Percentiles rank a stretch among this genome's conserved stretches.
These are phyloP conservation scores for Podilymbus podiceps DNA, from an alignment of 2,113 vertebrate genomes.

Conservation along the genomic window DNA sequence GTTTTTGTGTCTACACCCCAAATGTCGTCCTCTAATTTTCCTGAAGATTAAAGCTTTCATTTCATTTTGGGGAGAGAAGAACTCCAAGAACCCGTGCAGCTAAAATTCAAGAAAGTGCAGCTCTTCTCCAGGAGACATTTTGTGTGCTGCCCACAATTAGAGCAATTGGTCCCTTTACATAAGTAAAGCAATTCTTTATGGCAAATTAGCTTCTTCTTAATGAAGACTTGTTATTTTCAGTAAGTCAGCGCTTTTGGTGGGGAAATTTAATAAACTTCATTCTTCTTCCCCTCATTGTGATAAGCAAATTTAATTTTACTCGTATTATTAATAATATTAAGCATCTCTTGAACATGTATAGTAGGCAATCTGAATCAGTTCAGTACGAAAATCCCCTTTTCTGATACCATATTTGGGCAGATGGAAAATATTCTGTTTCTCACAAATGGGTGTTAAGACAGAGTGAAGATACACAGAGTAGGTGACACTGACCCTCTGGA, in stretches of 20 bases:
- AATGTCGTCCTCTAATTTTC: not conserved
- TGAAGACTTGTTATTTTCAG: slow-evolving; percentile 38
- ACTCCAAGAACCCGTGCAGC: not conserved
- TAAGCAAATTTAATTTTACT: slow-evolving; percentile 50
- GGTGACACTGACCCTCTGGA: not conserved
- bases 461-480: not conserved
- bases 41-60: not conserved
- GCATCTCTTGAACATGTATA: not conserved
- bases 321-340: not conserved
- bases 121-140: not conserved
- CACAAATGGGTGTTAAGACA: not conserved
- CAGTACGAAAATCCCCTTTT: not conserved
- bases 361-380: not conserved
- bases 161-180: not conserved
- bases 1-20: not conserved
- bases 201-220: slow-evolving; percentile 46
- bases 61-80: not conserved
- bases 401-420: not conserved
- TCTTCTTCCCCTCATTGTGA: slow-evolving; percentile 24
- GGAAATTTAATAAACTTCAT: slow-evolving; percentile 45
- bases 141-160: not conserved
- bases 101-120: not conserved
- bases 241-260: slow-evolving; percentile 18
- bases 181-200: slow-evolving; percentile 18
- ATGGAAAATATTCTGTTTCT: not conserved